A percentile compares a stretch with the other conserved stretches of the same genome.
Conservation (phyloP, 53 echinoderm and acorn worm genomes). For the Stichopus horrens region DNA sequence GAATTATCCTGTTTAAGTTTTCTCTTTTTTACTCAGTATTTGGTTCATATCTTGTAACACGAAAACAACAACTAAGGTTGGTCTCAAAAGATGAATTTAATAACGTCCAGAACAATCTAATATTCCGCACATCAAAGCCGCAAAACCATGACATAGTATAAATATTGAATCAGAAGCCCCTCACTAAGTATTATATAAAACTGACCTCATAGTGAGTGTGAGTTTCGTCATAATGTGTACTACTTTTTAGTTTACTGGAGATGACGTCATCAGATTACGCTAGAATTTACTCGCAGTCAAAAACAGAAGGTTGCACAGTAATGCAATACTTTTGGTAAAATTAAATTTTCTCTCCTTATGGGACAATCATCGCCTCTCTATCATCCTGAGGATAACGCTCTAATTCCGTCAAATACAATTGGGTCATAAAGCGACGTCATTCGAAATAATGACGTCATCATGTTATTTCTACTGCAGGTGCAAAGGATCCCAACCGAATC, state of each 20-base stretch:
- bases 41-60: too few relatives aligned
- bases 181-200: background rate
- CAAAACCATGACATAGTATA: background rate
- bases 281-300: too few relatives aligned
- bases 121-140: background rate
- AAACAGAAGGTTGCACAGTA: background rate
- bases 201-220: constrained; percentile 8
- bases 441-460: background rate
- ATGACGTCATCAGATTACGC: background rate
- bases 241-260: background rate
- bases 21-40: too few relatives aligned
- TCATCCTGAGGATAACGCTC: background rate
- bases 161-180: background rate
- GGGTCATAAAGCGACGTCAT: background rate
- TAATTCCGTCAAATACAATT: background rate
- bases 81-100: background rate
- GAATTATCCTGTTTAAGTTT: too few relatives aligned
- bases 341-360: background rate
- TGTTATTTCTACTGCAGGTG: background rate
- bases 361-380: background rate
- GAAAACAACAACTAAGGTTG: background rate
- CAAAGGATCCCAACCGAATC: too few relatives aligned
- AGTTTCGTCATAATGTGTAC: background rate
- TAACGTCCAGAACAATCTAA: background rate
- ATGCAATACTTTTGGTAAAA: background rate